Evolutionary conservation across 2,888 invertebrate genomes (phyloP).

Genomic region (Caenorhabditis zanzibari): DNA sequence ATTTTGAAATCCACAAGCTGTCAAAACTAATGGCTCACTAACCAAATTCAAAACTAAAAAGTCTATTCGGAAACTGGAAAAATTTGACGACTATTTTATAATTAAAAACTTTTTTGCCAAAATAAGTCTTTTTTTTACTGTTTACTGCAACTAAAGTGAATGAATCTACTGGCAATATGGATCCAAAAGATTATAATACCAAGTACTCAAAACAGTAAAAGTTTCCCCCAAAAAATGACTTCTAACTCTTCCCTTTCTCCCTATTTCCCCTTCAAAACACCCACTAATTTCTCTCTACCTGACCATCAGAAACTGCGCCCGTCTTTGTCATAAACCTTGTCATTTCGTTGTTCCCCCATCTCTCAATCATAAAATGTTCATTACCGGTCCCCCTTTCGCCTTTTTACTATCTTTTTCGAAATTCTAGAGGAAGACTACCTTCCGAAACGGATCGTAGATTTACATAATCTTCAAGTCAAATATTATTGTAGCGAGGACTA

Average conservation of each 20-base stretch:
- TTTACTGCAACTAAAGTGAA: no score
- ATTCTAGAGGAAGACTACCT: neutral
- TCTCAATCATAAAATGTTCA: conserved; percentile 54
- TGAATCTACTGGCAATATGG: no score
- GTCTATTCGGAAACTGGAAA: no score
- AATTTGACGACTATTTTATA: no score
- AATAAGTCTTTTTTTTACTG: no score
- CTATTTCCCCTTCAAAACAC: neutral
- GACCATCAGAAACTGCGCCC: conserved; percentile 19
- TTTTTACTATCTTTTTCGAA: conserved; percentile 37
- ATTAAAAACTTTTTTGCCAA: no score
- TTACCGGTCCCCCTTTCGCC: conserved; percentile 33
- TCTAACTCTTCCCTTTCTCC: neutral
- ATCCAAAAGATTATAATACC: no score
- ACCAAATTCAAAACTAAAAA: no score
- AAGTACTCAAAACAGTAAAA: no score
- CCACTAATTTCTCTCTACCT: conserved; percentile 18
- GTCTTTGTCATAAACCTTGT: conserved; percentile 54
- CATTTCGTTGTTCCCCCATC: conserved; percentile 24
- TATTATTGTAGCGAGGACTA: conserved; percentile 43
- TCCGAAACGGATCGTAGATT: conserved; percentile 24
- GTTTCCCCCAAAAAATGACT: no score
- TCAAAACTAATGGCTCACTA: no score
- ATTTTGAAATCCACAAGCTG: no score
- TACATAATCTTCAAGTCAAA: conserved; percentile 59